Conservation (phyloP, 2,113 vertebrate species). For the Pedetes capensis region DNA sequence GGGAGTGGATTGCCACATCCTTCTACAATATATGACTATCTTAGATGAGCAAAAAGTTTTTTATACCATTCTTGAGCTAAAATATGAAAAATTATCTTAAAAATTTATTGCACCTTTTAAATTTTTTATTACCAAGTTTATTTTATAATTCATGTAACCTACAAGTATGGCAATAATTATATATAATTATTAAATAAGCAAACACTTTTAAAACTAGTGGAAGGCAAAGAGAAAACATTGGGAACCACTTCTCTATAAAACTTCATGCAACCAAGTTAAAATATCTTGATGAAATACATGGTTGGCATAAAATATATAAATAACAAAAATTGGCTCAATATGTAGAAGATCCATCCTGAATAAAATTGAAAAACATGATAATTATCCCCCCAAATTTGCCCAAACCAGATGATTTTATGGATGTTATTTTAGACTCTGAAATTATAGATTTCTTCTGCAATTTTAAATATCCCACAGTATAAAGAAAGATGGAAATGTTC, state of each 20-base stretch:
- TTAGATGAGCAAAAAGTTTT: background rate
- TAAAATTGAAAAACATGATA: conserved; percentile 72
- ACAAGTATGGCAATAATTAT: background rate
- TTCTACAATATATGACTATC: no score
- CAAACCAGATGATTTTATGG: conserved; percentile 75
- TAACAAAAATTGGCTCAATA: conserved; percentile 67
- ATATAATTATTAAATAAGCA: background rate
- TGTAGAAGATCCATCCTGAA: conserved; percentile 64
- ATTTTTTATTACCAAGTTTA: background rate
- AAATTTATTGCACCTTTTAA: background rate
- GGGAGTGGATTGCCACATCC: no score
- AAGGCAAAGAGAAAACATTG: background rate
- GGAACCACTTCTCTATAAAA: background rate
- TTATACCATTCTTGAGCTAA: background rate
- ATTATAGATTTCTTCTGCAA: conserved; percentile 76
- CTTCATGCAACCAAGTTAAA: conserved; percentile 5
- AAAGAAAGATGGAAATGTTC: conserved; percentile 73
- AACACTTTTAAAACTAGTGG: conserved; percentile 2
- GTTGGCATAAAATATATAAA: conserved; percentile 65
- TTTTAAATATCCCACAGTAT: conserved; percentile 70
- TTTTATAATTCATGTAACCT: background rate
- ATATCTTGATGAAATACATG: conserved; percentile 55
- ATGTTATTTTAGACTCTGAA: conserved; percentile 76
- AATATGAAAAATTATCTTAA: background rate
- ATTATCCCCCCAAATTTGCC: conserved; percentile 74